Conservation (phyloP, 2,888 invertebrate genomes). For the Chymomyza procnemis region DNA sequence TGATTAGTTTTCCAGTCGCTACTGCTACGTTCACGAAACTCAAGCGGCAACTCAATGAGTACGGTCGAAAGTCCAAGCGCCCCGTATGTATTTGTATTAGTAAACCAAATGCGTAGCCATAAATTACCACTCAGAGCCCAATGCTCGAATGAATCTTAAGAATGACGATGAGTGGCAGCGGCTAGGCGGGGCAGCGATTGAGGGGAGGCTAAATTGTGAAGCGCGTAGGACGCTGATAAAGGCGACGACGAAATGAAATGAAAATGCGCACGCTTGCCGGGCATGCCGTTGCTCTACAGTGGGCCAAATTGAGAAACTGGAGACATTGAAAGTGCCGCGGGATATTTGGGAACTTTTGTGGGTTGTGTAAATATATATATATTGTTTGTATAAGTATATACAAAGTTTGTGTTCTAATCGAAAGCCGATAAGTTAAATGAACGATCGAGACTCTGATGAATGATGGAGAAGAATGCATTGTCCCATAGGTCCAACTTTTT, state of each 20-base stretch:
- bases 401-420: no score
- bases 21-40: not conserved
- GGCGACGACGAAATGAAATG: slow-evolving; percentile 38
- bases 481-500: no score
- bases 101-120: slow-evolving; percentile 72
- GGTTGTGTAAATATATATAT: no score
- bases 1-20: slow-evolving; percentile 33
- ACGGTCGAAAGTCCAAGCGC: not conserved
- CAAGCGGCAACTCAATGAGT: not conserved
- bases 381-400: no score
- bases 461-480: no score
- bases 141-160: slow-evolving; percentile 59
- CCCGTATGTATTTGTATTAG: slow-evolving; percentile 40
- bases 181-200: not conserved
- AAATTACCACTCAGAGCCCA: slow-evolving; percentile 63
- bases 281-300: not conserved
- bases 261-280: slow-evolving; percentile 48
- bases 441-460: no score
- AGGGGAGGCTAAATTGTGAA: not conserved
- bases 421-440: no score
- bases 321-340: no score
- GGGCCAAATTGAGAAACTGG: no score
- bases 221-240: not conserved
- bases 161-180: slow-evolving; percentile 29
- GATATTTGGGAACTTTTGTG: no score